Percentiles rank a stretch among this genome's conserved stretches.
phyloP scores from a whole-genome alignment of 92 coral and sea anemone genomes.

The Zoanthus sociatus region DNA sequence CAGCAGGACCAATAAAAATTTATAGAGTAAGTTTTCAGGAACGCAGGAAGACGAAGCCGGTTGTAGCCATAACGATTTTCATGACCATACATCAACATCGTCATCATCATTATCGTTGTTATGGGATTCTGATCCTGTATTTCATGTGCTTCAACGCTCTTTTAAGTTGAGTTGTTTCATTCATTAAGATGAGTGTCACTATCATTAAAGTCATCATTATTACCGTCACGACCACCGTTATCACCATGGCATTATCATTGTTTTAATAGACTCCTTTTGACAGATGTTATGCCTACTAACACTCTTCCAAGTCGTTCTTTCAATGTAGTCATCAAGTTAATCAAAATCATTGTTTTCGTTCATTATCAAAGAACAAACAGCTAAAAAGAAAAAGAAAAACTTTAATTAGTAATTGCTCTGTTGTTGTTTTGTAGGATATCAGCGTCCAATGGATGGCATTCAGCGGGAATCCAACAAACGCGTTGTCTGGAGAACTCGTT shows the following conservation, averaged over 20 bases:
- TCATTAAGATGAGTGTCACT: too few relatives aligned
- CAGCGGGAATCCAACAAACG: slow-evolving; percentile 51
- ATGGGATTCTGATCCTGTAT: too few relatives aligned
- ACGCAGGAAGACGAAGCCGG: neutral
- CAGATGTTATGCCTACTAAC: too few relatives aligned
- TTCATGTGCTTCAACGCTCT: too few relatives aligned
- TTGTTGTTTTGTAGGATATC: slow-evolving; percentile 24
- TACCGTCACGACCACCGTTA: too few relatives aligned
- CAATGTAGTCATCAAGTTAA: too few relatives aligned
- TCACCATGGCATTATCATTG: too few relatives aligned
- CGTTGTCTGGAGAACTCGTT: slow-evolving; percentile 63
- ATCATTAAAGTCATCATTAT: too few relatives aligned
- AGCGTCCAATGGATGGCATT: slow-evolving; percentile 84
- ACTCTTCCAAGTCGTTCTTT: too few relatives aligned
- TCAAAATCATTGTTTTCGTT: too few relatives aligned
- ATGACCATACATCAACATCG: neutral
- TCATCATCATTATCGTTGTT: neutral
- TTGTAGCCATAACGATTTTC: neutral
- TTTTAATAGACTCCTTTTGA: too few relatives aligned
- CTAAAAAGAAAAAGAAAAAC: neutral
- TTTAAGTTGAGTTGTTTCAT: too few relatives aligned
- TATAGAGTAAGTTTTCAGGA: slow-evolving; percentile 54
- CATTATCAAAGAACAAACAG: neutral
- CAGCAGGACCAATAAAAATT: slow-evolving; percentile 60
- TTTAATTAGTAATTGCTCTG: neutral